Conservation (phyloP, 92 coral and sea anemone species). For the Meandrina meandrites region DNA sequence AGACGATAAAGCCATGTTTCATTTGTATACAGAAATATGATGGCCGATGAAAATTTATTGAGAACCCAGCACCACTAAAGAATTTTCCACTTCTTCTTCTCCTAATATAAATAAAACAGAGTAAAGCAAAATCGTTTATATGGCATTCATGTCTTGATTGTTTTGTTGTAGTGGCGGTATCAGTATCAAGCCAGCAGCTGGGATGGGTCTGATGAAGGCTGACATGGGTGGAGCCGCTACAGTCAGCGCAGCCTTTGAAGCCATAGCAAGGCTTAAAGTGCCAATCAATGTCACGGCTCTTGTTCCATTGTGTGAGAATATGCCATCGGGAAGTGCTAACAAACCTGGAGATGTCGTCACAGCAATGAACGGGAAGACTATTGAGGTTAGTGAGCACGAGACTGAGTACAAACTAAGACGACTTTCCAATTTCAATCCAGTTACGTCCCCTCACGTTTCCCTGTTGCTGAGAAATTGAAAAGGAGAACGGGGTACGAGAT, state of each 20-base stretch:
- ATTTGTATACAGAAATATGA: too few species aligned
- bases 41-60: background rate
- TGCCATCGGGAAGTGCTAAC: constrained; percentile 85
- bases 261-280: constrained; percentile 79
- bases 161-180: constrained; percentile 84
- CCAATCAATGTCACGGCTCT: constrained; percentile 90
- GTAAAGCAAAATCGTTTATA: background rate
- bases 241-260: constrained; percentile 86
- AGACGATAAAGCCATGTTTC: too few species aligned
- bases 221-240: constrained; percentile 99
- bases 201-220: constrained; percentile 89
- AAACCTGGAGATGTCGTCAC: constrained; percentile 97
- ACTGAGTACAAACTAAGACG: too few species aligned
- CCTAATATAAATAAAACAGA: background rate
- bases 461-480: background rate
- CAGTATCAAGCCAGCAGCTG: constrained; percentile 86
- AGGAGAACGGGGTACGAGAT: too few species aligned
- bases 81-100: too few species aligned
- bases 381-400: constrained; percentile 92
- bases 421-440: too few species aligned
- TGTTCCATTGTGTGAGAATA: constrained; percentile 90
- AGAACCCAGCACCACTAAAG: background rate
- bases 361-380: constrained; percentile 92
- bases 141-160: background rate
- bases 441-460: too few species aligned